These are phyloP conservation scores for Mimachlamys varia DNA, from an alignment of 2,888 invertebrate species.

Conservation along the genomic window DNA sequence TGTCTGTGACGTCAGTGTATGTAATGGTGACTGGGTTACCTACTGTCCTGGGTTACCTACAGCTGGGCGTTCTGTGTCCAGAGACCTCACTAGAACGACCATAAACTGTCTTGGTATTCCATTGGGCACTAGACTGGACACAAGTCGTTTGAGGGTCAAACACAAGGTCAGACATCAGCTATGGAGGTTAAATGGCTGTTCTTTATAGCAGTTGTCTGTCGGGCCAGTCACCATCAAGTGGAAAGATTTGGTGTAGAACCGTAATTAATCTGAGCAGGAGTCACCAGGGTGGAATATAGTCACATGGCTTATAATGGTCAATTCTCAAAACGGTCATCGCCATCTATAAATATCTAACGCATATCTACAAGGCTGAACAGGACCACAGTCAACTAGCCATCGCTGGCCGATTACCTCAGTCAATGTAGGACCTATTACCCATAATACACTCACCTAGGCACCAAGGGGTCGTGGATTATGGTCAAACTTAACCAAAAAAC, in stretches of 20 bases:
- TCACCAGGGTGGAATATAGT: slow-evolving; percentile 30
- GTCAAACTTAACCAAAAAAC: no score
- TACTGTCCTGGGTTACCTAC: not conserved
- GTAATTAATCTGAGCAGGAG: not conserved
- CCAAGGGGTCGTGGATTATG: no score
- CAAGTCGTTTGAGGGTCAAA: not conserved
- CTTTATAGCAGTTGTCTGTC: not conserved
- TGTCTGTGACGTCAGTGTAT: not conserved
- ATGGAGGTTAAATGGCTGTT: not conserved
- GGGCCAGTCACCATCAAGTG: not conserved
- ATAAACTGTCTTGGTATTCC: not conserved
- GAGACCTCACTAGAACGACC: not conserved
- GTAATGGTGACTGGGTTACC: not conserved
- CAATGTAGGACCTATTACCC: no score
- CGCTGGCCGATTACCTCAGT: no score
- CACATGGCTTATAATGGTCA: not conserved
- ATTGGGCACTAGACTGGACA: slow-evolving; percentile 23
- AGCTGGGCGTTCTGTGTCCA: not conserved
- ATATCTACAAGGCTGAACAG: not conserved
- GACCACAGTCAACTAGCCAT: not conserved
- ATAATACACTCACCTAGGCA: no score
- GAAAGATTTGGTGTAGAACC: not conserved
- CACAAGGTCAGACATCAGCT: not conserved
- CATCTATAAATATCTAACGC: not conserved
- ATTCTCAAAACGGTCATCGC: not conserved